Base-by-base conservation (phyloP, 2,113 vertebrate genomes). In the Lepidothrix coronata region DNA sequence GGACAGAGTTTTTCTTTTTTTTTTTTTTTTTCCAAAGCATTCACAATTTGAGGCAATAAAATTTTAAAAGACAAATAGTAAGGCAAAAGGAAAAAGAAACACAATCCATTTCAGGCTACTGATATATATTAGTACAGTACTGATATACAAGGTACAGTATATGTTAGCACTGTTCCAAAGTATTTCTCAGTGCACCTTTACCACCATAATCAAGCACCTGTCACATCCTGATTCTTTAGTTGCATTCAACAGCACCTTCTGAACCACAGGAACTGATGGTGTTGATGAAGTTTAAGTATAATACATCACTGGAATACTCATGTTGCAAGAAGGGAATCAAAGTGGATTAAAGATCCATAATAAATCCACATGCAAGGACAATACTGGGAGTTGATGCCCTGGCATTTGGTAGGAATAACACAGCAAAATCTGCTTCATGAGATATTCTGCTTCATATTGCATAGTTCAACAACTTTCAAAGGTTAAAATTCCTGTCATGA, bases 401-500 rank as follows among this genome's bases (percentile, higher is more conserved):
- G 62, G 61, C n/a, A 94, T 59, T 43, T 79, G 41, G 31, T 88
- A 93, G 78, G 93, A 95, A 63, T 55, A 94, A 79, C 48, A 88
- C 18, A 4, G 16, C 33, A 96, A 96, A 94, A 95, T 96, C 46
- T 79, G 48, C 55, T 95, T 97, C 25, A 27, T 55, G 80, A n/a
- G n/a, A n/a, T n/a, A n/a, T n/a, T n/a, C n/a, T n/a, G n/a, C n/a
- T n/a, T n/a, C n/a, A n/a, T 72, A 89, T 35, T 91, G 86, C 58
- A 27, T 25, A 65, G 63, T 81, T 93, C 54, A 86, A 61, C 35
- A 59, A 12, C 35, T 49, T n/a, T 33, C 16, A 67, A 80, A 61
- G 73, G 35, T 59, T 86, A 86, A 86, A 71, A 96, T n/a, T 78
- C 73, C 37, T 59, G 7, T 35, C 7, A 1, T 65, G 35, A 85